Conservation (phyloP, 2,113 vertebrate species). For the Siniperca knerii region DNA sequence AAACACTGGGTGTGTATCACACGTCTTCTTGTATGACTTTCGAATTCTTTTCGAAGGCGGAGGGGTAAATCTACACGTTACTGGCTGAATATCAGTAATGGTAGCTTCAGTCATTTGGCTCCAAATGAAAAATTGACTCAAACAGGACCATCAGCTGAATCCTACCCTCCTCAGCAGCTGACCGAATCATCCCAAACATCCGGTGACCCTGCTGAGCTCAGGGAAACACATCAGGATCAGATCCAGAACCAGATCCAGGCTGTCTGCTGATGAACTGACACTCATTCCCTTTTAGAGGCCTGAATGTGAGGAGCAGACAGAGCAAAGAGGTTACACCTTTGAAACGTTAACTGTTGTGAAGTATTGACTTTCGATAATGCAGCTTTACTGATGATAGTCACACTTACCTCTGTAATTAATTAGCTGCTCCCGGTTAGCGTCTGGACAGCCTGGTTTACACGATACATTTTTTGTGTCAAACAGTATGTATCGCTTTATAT, state of each 20-base stretch:
- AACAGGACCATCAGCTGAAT: constrained; percentile 18
- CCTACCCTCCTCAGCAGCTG: constrained; percentile 6
- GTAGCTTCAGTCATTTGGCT: background rate
- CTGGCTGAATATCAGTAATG: constrained; percentile 6
- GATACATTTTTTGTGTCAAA: no score
- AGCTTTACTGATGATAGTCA: background rate
- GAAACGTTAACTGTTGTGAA: no score
- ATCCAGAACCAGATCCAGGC: background rate
- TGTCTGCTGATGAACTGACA: background rate
- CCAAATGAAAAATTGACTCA: background rate
- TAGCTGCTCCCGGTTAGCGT: background rate
- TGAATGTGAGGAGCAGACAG: background rate
- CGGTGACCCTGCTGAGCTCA: background rate
- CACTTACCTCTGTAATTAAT: background rate
- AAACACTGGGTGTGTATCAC: background rate
- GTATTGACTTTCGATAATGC: background rate
- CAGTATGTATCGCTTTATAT: no score
- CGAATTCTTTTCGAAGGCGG: background rate
- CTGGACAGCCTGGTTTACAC: no score
- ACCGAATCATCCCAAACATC: background rate
- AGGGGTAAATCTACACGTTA: background rate
- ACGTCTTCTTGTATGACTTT: no score
- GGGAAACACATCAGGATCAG: constrained; percentile 5
- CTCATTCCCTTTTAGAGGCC: background rate
- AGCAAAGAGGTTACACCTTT: background rate